Percentiles rank a stretch among this genome's conserved stretches.
These are phyloP conservation scores for Ditylenchus weischeri DNA, from an alignment of 2,888 invertebrate genomes.

Conservation along the genomic window DNA sequence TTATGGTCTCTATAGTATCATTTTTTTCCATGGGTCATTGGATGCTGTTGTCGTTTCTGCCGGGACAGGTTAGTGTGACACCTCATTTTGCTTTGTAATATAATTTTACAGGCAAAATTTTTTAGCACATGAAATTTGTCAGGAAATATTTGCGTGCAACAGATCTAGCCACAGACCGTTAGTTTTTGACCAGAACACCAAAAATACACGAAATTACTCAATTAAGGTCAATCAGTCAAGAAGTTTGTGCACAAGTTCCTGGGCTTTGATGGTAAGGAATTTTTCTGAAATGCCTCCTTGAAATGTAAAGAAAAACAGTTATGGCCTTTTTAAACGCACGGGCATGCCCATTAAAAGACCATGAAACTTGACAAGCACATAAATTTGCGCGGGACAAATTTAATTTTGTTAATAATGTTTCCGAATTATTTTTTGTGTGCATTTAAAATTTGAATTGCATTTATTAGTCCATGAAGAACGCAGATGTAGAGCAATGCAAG, in stretches of 20 bases:
- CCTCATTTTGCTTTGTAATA: not conserved
- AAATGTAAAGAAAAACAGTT: too few relatives aligned
- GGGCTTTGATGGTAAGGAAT: conserved; percentile 48
- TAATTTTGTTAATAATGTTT: too few relatives aligned
- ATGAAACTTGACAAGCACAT: too few relatives aligned
- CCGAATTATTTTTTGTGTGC: too few relatives aligned
- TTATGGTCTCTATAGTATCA: conserved; percentile 58
- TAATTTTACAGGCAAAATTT: too few relatives aligned
- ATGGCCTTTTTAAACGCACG: too few relatives aligned
- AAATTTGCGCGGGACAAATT: too few relatives aligned
- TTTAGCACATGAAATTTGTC: conserved; percentile 59
- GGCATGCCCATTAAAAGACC: too few relatives aligned
- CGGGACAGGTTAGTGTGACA: conserved; percentile 51
- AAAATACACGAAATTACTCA: not conserved
- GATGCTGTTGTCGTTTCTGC: conserved; percentile 57
- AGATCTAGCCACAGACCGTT: conserved; percentile 58
- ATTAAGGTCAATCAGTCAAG: conserved; percentile 51
- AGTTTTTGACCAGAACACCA: conserved; percentile 47
- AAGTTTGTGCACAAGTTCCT: conserved; percentile 60
- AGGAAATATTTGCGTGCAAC: conserved; percentile 58
- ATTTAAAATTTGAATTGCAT: too few relatives aligned
- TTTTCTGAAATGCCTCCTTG: too few relatives aligned
- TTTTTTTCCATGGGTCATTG: conserved; percentile 58
- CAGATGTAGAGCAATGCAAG: too few relatives aligned
- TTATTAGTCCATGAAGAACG: too few relatives aligned